Conservation (phyloP, 1,140 invertebrate genomes). For the Zaprionus ornatus region DNA sequence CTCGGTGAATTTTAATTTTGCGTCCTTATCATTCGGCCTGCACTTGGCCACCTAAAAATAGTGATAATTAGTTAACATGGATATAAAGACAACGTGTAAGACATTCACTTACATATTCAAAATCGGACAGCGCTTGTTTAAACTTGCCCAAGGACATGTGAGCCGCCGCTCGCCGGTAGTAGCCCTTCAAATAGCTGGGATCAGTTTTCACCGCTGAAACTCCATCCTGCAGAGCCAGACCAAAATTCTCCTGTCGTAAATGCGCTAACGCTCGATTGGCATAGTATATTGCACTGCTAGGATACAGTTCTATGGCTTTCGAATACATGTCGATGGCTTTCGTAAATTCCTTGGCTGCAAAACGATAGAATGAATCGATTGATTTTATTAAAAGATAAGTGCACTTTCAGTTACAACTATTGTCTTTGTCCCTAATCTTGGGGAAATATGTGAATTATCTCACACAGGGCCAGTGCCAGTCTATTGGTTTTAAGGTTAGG, state of each 20-base stretch:
- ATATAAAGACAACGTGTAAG: not conserved
- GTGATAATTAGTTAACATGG: slow-evolving; percentile 22
- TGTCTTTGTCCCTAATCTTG: not conserved
- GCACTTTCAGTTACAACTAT: not conserved
- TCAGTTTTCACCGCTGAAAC: slow-evolving; percentile 95
- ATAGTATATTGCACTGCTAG: slow-evolving; percentile 93
- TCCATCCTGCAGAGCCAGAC: slow-evolving; percentile 96
- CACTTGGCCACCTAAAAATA: slow-evolving; percentile 88
- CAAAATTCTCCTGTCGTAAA: slow-evolving; percentile 95
- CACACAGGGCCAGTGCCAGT: slow-evolving; percentile 42
- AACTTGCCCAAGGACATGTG: slow-evolving; percentile 99
- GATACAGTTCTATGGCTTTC: slow-evolving; percentile 95
- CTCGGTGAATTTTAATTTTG: slow-evolving; percentile 95
- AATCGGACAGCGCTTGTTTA: slow-evolving; percentile 97
- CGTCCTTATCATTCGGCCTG: slow-evolving; percentile 96
- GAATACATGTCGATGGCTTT: slow-evolving; percentile 95
- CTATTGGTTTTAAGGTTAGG: slow-evolving; percentile 58
- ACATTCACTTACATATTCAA: slow-evolving; percentile 90
- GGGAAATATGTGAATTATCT: slow-evolving; percentile 49
- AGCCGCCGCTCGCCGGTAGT: slow-evolving; percentile 97
- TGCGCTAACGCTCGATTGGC: slow-evolving; percentile 98
- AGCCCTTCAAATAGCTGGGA: slow-evolving; percentile 95
- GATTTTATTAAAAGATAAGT: not conserved
- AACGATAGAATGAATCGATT: not conserved
- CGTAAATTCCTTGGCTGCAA: slow-evolving; percentile 93